Evolutionary conservation across 1,140 invertebrate genomes (phyloP).

Genomic region (Mercenaria mercenaria): DNA sequence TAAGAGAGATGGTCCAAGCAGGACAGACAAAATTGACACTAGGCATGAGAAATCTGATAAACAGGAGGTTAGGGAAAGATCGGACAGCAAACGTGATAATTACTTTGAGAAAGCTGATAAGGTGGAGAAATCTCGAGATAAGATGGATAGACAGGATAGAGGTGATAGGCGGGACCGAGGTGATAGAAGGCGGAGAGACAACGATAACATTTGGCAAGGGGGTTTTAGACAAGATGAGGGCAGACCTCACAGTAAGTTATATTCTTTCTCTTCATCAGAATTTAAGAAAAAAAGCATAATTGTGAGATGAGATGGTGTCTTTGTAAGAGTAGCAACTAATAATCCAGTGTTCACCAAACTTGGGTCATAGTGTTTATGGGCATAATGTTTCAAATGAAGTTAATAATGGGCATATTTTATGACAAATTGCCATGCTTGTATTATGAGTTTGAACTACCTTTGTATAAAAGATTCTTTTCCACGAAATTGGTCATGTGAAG

Average conservation of each 20-base stretch:
- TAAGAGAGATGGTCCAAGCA: conserved; percentile 32
- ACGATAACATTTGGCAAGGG: neutral
- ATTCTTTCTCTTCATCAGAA: no score
- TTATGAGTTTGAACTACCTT: no score
- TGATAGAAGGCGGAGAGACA: conserved; percentile 14
- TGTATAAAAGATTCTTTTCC: no score
- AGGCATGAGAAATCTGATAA: conserved; percentile 61
- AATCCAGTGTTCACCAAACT: no score
- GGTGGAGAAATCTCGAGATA: conserved; percentile 43
- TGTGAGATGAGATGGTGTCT: no score
- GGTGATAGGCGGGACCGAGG: conserved; percentile 26
- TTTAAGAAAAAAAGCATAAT: no score
- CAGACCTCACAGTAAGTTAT: conserved; percentile 26
- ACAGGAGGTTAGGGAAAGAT: conserved; percentile 60
- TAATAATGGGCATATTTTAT: no score
- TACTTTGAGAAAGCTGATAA: conserved; percentile 65
- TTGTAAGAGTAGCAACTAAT: no score
- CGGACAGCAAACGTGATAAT: conserved; percentile 53
- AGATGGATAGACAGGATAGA: conserved; percentile 20
- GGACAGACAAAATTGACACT: conserved; percentile 50
- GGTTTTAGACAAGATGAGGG: neutral
- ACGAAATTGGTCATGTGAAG: no score
- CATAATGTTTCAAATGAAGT: no score
- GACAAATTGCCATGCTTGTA: no score
- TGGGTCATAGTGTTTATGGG: no score